Evolutionary conservation across 2,888 invertebrate species (phyloP), one percentile per base, ranked within the genome.

Genomic region (Drosophila aldrichi): DNA sequence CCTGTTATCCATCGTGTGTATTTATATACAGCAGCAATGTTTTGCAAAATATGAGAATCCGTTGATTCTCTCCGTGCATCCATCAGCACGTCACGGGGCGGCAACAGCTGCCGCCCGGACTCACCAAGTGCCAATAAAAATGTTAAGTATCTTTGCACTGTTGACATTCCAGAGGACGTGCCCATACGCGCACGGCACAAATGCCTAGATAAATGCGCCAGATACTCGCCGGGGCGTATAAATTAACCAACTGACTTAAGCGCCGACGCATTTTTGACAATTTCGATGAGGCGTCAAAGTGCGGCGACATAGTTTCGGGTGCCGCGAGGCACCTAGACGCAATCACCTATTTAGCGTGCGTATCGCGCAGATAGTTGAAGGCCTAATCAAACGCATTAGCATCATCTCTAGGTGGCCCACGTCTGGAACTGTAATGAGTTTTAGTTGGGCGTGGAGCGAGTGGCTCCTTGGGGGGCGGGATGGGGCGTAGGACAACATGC

Each of bases 81-180:
- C 84, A 88, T 88, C 83, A 88, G 78, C 88, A 81, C 88, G 82
- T 85, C 82, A 79, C 44, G 64, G 72, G 82, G 75, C 69, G 88
- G 80, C 83, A 88, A 80, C 88, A 86, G 89, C 84, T 82, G 84
- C 81, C 69, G 70, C 58, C 78, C 67, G 48, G 48, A 22, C 67
- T 71, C 78, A 52, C 79, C 82, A 88, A 91, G 91, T 90, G 91
- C 89, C 91, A 91, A 91, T 91, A 91, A 91, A 91, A 91, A 90
- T 91, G 91, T 91, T 91, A 91, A 91, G 91, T 90, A 91, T 88
- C 88, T 91, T 79, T 77, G 81, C 82, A 82, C 74, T 84, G 81
- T 86, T 79, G 88, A 82, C 86, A 89, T 87, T 78, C 74, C 77
- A 63, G 62, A 61, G 66, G 22, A 56, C 46, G 46, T 40, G 58